Conservation (phyloP, 2,888 invertebrate genomes). For the Ectobius pallidus region DNA sequence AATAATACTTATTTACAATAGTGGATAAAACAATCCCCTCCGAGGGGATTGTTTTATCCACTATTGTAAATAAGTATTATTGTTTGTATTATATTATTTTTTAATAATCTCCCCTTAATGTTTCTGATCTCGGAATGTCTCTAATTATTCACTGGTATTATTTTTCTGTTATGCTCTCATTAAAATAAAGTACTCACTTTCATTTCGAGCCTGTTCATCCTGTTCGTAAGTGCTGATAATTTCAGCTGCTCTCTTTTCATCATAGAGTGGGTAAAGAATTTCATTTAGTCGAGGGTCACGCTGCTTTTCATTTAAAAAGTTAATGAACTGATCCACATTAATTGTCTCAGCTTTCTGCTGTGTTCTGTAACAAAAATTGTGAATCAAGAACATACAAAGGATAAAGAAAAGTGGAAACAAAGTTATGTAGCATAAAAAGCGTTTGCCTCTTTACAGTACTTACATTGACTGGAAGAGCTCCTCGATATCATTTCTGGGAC, state of each 20-base stretch:
- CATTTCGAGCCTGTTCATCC: slow-evolving; percentile 72
- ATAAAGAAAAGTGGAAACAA: too few species aligned
- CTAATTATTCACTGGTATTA: too few species aligned
- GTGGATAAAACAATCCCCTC: too few species aligned
- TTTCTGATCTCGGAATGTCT: too few species aligned
- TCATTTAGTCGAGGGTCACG: slow-evolving; percentile 98
- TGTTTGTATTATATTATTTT: too few species aligned
- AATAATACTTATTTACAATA: too few species aligned
- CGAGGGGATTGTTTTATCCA: too few species aligned
- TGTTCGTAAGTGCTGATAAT: slow-evolving; percentile 94
- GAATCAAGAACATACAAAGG: too few species aligned
- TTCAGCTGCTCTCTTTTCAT: slow-evolving; percentile 89
- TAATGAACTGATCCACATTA: slow-evolving; percentile 84
- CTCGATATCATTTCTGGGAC: slow-evolving; percentile 98
- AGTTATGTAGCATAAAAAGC: too few species aligned
- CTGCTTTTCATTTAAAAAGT: slow-evolving; percentile 96
- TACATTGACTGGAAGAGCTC: slow-evolving; percentile 95
- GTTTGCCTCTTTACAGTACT: slow-evolving; percentile 55
- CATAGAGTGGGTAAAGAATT: slow-evolving; percentile 96
- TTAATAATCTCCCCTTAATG: too few species aligned
- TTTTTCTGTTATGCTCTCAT: too few species aligned
- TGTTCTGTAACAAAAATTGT: slow-evolving; percentile 64
- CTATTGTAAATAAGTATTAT: too few species aligned
- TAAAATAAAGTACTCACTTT: slow-evolving; percentile 70
- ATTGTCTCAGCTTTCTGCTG: slow-evolving; percentile 90